Conservation (phyloP, 2,888 invertebrate genomes). For the Cheilosia grossa region DNA sequence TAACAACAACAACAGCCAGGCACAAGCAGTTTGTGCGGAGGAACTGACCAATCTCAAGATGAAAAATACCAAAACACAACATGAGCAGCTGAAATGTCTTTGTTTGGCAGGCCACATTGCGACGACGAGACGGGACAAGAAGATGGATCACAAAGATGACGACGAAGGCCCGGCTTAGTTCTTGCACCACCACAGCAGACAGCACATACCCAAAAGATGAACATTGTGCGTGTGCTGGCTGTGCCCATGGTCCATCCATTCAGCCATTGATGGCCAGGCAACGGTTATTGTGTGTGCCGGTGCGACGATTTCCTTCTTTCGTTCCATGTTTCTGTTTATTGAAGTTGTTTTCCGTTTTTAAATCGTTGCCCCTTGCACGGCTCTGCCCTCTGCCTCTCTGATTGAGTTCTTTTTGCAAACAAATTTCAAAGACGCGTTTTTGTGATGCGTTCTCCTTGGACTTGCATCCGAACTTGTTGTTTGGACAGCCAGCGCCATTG, state of each 20-base stretch:
- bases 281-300: conserved; percentile 59
- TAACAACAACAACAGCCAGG: conserved; percentile 16
- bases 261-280: conserved; percentile 44
- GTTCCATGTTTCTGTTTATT: conserved; percentile 22
- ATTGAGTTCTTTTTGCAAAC: conserved; percentile 39
- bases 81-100: conserved; percentile 67
- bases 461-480: conserved; percentile 47
- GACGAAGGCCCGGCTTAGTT: conserved; percentile 17
- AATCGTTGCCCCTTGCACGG: too few relatives aligned
- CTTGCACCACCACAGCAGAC: conserved; percentile 24
- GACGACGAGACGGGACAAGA: background rate
- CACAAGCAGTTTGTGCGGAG: conserved; percentile 8
- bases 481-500: conserved; percentile 30
- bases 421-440: conserved; percentile 57
- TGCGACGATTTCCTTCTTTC: conserved; percentile 59
- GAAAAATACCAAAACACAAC: conserved; percentile 65
- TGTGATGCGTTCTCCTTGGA: conserved; percentile 7
- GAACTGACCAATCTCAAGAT: conserved; percentile 68
- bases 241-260: background rate
- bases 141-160: conserved; percentile 17
- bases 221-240: conserved; percentile 15
- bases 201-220: conserved; percentile 48
- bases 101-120: conserved; percentile 57
- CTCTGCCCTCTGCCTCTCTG: background rate
- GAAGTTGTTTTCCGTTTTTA: conserved; percentile 30